Evolutionary conservation across 2,113 vertebrate genomes (phyloP), one percentile per base, ranked within the genome.

Genomic region (Blennius ocellaris): DNA sequence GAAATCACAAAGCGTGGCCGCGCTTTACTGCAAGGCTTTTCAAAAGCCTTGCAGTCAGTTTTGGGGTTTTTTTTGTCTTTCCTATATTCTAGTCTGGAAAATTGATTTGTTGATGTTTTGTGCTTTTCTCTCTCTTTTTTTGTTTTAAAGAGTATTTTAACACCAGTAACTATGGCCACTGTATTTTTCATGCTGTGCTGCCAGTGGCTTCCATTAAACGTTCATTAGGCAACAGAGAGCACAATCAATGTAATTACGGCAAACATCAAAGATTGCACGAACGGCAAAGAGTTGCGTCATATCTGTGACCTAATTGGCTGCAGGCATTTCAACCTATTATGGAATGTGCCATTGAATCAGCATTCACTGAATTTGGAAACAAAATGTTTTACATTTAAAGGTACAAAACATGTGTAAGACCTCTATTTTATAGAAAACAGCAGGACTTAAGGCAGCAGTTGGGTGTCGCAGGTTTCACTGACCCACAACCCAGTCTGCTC

Each of bases 231-330:
- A 41, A 11, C 48, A 51, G 39, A 49, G 7, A 16, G 51, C 50
- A 64, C 45, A 43, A 5, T 56, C 10, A 40, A 57, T 57, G 21
- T 41, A n/a, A 57, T 17, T 9, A 41, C 9, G 11, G 9, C 3
- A 1, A 40, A 15, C 37, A 10, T 41, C 14, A 15, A 30, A 7
- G 38, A 16, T 41, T 57, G 14, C 8, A 37, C 6, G 37, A 38
- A 49, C 49, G 60, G 48, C 45, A 62, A n/a, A n/a, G 49, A 62
- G 36, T 41, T 41, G 40, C 40, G 40, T 41, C 9, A 9, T 41
- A 41, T 10, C 10, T 43, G 7, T 43, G 41, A 48, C 6, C 45
- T 48, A n/a, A 48, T 48, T 48, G 3, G 45, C 45, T 11, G 15
- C 45, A 48, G 14, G n/a, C 45, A 43, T 30, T 10, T 10, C 7